Percentiles rank a stretch among this genome's conserved stretches.
Conservation (phyloP, 1,140 invertebrate genomes). For the Euschistus heros region DNA sequence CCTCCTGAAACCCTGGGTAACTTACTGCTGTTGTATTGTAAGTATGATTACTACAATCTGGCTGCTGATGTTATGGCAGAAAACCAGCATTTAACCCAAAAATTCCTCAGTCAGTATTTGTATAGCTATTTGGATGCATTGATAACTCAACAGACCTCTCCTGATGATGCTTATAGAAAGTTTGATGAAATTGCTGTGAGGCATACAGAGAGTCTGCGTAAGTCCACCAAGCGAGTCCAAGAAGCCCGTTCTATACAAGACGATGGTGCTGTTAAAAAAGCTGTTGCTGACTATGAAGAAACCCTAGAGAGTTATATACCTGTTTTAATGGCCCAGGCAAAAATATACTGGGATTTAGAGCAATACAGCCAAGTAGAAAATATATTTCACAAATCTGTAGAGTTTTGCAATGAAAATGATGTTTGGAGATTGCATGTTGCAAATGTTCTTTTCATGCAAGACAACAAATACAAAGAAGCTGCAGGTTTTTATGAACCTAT, state of each 20-base stretch:
- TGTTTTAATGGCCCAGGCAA: conserved; percentile 96
- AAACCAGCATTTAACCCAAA: conserved; percentile 93
- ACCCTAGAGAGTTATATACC: conserved; percentile 74
- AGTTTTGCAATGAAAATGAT: conserved; percentile 96
- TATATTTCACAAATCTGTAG: conserved; percentile 90
- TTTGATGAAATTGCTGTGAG: conserved; percentile 90
- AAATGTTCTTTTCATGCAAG: conserved; percentile 98
- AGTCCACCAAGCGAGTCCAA: conserved; percentile 86
- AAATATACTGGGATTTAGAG: conserved; percentile 97
- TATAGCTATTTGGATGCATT: conserved; percentile 87
- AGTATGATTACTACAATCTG: conserved; percentile 94
- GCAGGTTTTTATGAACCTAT: conserved; percentile 97
- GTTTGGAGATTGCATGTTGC: conserved; percentile 96
- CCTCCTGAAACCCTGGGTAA: conserved; percentile 97
- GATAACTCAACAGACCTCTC: conserved; percentile 94
- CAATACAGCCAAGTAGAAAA: conserved; percentile 92
- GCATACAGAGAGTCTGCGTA: conserved; percentile 80
- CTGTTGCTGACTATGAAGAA: conserved; percentile 87
- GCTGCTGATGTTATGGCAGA: conserved; percentile 97
- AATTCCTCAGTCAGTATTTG: conserved; percentile 84
- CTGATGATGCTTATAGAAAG: conserved; percentile 93
- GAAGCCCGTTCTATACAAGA: conserved; percentile 79
- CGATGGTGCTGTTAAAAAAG: conserved; percentile 78
- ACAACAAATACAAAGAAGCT: conserved; percentile 96
- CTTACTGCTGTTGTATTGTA: conserved; percentile 87